These are phyloP conservation scores for Malachius bipustulatus DNA, from an alignment of 2,888 invertebrate genomes.

Conservation along the genomic window DNA sequence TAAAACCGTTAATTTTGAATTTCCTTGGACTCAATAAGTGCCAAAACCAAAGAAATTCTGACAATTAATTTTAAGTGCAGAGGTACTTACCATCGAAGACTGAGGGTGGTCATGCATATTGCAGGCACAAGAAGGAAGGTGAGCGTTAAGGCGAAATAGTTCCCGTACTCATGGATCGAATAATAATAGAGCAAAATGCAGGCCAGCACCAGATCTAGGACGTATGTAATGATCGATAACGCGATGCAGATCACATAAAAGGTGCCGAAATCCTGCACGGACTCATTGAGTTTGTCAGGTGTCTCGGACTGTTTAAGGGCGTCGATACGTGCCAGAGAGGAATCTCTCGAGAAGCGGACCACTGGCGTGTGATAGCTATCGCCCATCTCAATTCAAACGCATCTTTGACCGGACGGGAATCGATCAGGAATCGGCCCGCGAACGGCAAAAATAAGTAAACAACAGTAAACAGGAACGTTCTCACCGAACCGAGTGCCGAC, in stretches of 20 bases:
- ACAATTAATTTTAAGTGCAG: no score
- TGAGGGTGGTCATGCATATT: conserved; percentile 40
- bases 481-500: no score
- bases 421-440: no score
- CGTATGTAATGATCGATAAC: conserved; percentile 37
- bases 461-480: no score
- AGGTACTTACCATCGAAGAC: conserved; percentile 40
- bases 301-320: conserved; percentile 30
- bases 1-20: no score
- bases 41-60: no score
- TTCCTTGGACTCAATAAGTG: no score
- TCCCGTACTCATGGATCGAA: conserved; percentile 31
- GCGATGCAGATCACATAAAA: conserved; percentile 36
- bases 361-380: conserved; percentile 35
- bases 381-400: conserved; percentile 29
- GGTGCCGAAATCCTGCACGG: conserved; percentile 28
- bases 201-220: conserved; percentile 35
- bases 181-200: conserved; percentile 37
- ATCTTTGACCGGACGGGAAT: no score
- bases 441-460: no score
- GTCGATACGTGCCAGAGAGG: conserved; percentile 34
- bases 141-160: conserved; percentile 41
- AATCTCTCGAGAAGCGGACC: conserved; percentile 36
- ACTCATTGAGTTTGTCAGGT: conserved; percentile 31
- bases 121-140: conserved; percentile 41